phyloP scores from a whole-genome alignment of 2,797 vertebrate genomes.

The Anableps anableps region DNA sequence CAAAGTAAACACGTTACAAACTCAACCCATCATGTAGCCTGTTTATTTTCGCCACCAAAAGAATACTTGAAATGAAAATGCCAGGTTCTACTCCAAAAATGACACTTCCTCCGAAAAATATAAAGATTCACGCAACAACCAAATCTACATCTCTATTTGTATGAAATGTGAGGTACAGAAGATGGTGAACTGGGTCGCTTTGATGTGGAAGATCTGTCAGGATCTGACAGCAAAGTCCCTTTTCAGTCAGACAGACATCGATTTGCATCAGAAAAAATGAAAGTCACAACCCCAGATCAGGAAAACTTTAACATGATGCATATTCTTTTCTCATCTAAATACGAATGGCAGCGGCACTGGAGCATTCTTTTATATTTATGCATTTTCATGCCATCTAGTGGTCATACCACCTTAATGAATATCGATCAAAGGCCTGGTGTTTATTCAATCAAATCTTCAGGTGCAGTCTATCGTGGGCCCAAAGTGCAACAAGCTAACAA shows the following conservation, averaged over 20 bases:
- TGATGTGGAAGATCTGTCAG: constrained; percentile 64
- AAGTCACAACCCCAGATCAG: constrained; percentile 22
- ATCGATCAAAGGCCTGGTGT: background rate
- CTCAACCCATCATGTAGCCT: background rate
- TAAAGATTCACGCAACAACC: background rate
- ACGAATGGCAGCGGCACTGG: background rate
- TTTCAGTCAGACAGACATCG: background rate
- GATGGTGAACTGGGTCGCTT: constrained; percentile 44
- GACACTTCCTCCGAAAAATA: background rate
- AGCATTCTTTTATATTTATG: background rate
- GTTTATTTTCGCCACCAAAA: background rate
- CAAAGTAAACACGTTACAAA: background rate
- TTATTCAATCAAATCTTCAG: background rate
- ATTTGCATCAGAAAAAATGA: constrained; percentile 41
- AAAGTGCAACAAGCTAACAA: background rate
- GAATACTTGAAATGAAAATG: background rate
- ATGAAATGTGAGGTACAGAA: background rate
- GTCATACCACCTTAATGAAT: background rate
- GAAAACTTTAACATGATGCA: background rate
- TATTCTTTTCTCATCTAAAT: background rate
- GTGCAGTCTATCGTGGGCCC: background rate
- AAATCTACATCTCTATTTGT: background rate
- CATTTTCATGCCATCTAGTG: background rate
- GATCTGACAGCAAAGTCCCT: background rate
- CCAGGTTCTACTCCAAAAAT: background rate